These are phyloP conservation scores for Ostrea denselamellosa DNA, from an alignment of 1,140 invertebrate genomes.

Conservation along the genomic window DNA sequence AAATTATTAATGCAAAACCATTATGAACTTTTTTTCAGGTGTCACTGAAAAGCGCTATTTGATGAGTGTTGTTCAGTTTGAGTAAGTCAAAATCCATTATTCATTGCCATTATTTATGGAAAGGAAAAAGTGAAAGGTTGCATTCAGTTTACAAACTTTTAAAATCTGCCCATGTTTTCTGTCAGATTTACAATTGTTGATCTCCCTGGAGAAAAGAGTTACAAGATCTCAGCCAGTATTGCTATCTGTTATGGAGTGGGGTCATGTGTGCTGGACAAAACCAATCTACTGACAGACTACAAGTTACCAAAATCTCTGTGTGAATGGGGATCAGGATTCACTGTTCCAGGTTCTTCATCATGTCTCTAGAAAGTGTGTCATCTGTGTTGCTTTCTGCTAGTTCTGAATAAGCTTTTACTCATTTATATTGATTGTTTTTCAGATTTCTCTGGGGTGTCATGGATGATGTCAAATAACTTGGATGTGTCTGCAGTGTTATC, in stretches of 20 bases:
- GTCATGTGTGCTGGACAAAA: constrained; percentile 1
- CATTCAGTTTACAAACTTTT: no score
- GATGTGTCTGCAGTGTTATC: constrained; percentile 23
- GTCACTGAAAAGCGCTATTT: constrained; percentile 18
- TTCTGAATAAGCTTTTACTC: no score
- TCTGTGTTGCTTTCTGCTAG: no score
- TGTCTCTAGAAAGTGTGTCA: no score
- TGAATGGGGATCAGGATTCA: constrained; percentile 40
- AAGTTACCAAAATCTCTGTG: constrained; percentile 32
- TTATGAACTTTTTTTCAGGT: background rate
- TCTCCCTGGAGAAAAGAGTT: constrained; percentile 4
- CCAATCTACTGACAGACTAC: constrained; percentile 7
- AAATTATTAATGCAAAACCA: background rate
- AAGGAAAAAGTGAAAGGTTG: no score
- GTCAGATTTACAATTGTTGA: constrained; percentile 33
- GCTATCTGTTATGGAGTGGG: constrained; percentile 17
- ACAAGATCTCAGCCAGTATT: background rate
- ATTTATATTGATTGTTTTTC: background rate
- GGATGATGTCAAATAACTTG: constrained; percentile 32
- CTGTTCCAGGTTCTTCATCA: background rate
- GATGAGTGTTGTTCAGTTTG: constrained; percentile 34
- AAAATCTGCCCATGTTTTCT: background rate
- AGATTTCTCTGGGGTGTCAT: constrained; percentile 43
- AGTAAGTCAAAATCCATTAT: background rate
- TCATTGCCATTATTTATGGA: background rate